Evolutionary conservation across 2,797 vertebrate species (phyloP), one percentile per base, ranked within the genome.

Genomic region (Microctenopoma steveboyesi): DNA sequence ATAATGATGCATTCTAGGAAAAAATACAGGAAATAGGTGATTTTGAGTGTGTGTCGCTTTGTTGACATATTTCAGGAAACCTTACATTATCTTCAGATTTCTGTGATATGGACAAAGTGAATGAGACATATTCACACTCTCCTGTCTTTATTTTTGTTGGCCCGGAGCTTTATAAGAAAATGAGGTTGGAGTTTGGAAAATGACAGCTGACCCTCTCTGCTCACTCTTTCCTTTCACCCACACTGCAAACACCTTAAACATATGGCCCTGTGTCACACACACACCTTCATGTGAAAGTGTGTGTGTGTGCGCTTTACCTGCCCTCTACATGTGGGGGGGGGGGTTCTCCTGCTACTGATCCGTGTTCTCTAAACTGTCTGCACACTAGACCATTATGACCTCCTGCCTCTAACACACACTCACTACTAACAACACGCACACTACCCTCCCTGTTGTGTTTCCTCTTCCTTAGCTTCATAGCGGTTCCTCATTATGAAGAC

Each of bases 401-500:
- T 83, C 80, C 67, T 52, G 79, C 68, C 63, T 71, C 67, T 22
- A 62, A 57, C 62, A 62, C 64, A 59, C 66, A 58, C 66, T 63
- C 69, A 56, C 69, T 22, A 18, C 33, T 22, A 52, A 72, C 57
- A 68, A 63, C 64, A 62, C 70, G 67, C 62, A 70, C 16, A 73
- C 84, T 67, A 72, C 62, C 80, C 83, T 87, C 80, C 83, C 64
- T 64, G 74, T 90, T 78, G 66, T 83, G 76, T 89, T 90, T 90
- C 87, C 90, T 85, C 82, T 89, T 87, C 84, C 86, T 83, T 45
- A 73, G 64, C 85, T 84, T 90, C 87, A 74, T 81, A 86, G 88
- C 75, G 14, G 73, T 83, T 92, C 80, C 88, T 92, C 85, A 92
- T 93, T 93, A 92, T 90, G 78, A 92, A 89, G 88, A 94, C 91